phyloP scores from a whole-genome alignment of 2,113 vertebrate genomes.

The Piprites chloris region DNA sequence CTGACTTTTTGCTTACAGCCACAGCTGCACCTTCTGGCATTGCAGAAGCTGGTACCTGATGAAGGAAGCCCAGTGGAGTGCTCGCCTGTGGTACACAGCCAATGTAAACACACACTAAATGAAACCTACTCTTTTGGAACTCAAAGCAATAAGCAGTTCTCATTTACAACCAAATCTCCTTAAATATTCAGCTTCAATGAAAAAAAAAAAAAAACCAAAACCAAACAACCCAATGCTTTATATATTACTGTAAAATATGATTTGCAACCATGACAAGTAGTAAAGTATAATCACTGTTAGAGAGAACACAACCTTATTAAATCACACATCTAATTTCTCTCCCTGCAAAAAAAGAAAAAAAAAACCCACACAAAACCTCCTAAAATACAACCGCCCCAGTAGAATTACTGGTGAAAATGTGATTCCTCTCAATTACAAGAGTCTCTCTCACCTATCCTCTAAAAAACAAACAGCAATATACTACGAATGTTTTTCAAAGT shows the following conservation, averaged over 20 bases:
- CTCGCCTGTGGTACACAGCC: background rate
- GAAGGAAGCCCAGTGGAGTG: background rate
- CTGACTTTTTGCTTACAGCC: background rate
- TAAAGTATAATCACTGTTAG: background rate
- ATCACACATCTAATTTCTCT: background rate
- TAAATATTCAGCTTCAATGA: background rate
- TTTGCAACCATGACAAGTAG: background rate
- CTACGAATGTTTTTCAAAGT: background rate
- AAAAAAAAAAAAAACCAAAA: background rate
- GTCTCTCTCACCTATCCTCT: background rate
- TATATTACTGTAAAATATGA: background rate
- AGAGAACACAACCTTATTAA: background rate
- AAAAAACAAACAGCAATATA: background rate
- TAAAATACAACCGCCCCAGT: too few relatives aligned
- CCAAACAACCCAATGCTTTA: accelerated
- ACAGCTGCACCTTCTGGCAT: background rate
- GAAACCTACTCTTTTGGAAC: background rate
- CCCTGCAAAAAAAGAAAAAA: background rate
- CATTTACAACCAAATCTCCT: background rate
- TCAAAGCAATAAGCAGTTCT: background rate
- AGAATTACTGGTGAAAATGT: background rate
- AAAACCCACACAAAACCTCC: background rate
- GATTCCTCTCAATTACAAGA: background rate
- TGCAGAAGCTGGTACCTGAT: background rate
- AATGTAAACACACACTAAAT: background rate